phyloP scores from a whole-genome alignment of 2,113 vertebrate species.

The Xiphias gladius region DNA sequence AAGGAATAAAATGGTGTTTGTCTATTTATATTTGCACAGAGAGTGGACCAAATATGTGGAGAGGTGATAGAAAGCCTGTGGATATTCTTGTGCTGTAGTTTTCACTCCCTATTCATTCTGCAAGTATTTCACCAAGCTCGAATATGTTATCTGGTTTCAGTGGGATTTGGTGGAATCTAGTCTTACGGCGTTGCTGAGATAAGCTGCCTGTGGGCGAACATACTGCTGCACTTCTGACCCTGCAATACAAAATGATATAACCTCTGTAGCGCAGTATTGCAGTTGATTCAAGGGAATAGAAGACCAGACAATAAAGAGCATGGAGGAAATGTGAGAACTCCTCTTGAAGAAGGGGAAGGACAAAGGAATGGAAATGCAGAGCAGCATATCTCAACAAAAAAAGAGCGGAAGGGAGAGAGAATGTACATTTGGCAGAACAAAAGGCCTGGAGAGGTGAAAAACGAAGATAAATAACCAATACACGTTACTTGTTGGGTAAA shows the following conservation, averaged over 20 bases:
- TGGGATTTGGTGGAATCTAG: slow-evolving; percentile 70
- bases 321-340: slow-evolving; percentile 64
- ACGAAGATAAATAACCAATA: slow-evolving; percentile 49
- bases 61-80: slow-evolving; percentile 35
- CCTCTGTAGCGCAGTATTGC: slow-evolving; percentile 56
- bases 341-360: slow-evolving; percentile 43
- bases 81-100: slow-evolving; percentile 47
- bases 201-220: slow-evolving; percentile 74
- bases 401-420: slow-evolving; percentile 47
- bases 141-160: slow-evolving; percentile 61
- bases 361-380: slow-evolving; percentile 55
- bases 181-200: slow-evolving; percentile 66
- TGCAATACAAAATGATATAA: slow-evolving; percentile 69
- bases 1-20: slow-evolving; percentile 32
- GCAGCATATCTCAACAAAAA: slow-evolving; percentile 64
- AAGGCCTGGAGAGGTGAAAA: slow-evolving; percentile 56
- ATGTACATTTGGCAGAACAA: slow-evolving; percentile 41
- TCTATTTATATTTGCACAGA: slow-evolving; percentile 32
- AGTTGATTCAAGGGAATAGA: slow-evolving; percentile 62
- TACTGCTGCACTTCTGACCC: slow-evolving; percentile 73
- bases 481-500: slow-evolving; percentile 57
- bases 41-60: slow-evolving; percentile 28
- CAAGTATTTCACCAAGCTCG: slow-evolving; percentile 51
- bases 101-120: slow-evolving; percentile 49
- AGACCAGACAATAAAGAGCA: slow-evolving; percentile 65